phyloP scores from a whole-genome alignment of 1,140 invertebrate genomes.

The Oncopodura yosiiana region DNA sequence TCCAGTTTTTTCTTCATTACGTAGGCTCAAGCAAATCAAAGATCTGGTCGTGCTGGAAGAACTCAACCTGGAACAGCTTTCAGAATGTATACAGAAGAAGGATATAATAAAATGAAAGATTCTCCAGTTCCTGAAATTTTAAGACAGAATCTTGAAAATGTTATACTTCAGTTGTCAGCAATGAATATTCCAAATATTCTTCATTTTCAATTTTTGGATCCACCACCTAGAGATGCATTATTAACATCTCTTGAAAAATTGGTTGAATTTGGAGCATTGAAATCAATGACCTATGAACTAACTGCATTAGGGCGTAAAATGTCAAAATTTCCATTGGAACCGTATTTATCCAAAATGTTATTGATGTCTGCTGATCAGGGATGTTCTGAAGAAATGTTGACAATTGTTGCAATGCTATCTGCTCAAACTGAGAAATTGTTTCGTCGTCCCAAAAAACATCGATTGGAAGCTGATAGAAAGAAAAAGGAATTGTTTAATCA shows the following conservation, averaged over 20 bases:
- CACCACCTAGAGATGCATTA: slow-evolving; percentile 6
- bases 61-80: slow-evolving; percentile 53
- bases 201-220: slow-evolving; percentile 5
- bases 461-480: background rate
- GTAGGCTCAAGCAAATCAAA: background rate
- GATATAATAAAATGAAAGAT: slow-evolving; percentile 97
- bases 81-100: slow-evolving; percentile 75
- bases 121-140: slow-evolving; percentile 39
- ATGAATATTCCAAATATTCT: slow-evolving; percentile 2
- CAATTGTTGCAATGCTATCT: slow-evolving; percentile 97
- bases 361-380: slow-evolving; percentile 92
- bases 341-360: slow-evolving; percentile 96
- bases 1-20: background rate
- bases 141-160: background rate
- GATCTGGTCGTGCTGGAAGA: slow-evolving; percentile 36
- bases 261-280: slow-evolving; percentile 2
- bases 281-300: slow-evolving; percentile 84
- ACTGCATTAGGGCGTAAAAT: slow-evolving; percentile 92
- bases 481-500: background rate
- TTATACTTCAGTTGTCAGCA: background rate
- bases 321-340: slow-evolving; percentile 98
- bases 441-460: background rate
- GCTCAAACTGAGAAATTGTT: slow-evolving; percentile 50
- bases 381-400: slow-evolving; percentile 97
- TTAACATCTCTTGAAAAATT: background rate